Evolutionary conservation across 2,888 invertebrate genomes (phyloP).

Genomic region (Epirrhoe alternata): DNA sequence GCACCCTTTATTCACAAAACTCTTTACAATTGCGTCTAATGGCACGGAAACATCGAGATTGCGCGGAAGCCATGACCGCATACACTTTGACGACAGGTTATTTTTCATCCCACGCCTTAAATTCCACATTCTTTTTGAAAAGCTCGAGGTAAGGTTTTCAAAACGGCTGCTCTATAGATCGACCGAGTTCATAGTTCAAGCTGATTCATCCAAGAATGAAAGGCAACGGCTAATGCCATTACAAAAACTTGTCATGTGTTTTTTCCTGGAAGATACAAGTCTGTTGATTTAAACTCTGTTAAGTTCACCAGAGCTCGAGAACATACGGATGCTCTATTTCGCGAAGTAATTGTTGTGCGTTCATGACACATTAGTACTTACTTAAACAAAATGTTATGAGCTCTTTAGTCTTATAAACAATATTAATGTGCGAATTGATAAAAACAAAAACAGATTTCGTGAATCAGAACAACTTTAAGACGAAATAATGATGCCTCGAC

Average conservation of each 20-base stretch:
- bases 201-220: neutral
- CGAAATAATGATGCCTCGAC: neutral
- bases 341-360: no score
- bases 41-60: conserved; percentile 57
- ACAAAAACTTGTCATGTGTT: neutral
- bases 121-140: conserved; percentile 12
- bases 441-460: neutral
- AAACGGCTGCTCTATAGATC: neutral
- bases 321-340: no score
- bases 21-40: conserved; percentile 59
- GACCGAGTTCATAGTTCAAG: neutral
- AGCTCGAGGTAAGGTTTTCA: neutral
- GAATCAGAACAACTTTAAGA: neutral
- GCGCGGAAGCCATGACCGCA: conserved; percentile 45
- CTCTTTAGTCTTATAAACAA: no score
- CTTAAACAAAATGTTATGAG: no score
- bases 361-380: no score
- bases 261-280: no score
- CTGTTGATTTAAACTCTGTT: no score
- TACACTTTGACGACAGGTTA: conserved; percentile 29
- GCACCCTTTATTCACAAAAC: conserved; percentile 49
- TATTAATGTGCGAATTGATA: neutral
- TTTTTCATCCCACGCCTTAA: conserved; percentile 32
- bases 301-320: no score
- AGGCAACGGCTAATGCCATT: neutral